Base-by-base conservation (phyloP, 2,888 invertebrate genomes). In the Nymphalis polychloros region DNA sequence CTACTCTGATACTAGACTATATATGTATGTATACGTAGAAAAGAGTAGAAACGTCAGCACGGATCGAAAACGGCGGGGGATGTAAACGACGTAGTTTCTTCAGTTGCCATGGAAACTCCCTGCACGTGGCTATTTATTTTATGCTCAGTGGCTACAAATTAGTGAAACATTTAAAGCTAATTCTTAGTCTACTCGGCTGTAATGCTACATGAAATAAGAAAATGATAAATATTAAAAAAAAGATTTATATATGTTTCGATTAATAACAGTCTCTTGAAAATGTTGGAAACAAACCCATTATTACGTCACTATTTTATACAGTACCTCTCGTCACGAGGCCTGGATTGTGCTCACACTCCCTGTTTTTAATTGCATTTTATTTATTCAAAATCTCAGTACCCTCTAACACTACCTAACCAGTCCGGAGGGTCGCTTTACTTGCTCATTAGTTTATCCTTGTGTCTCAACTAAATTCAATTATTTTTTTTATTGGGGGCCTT, bases 281-380 rank as follows among this genome's bases (percentile, higher is more conserved):
- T 73, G 71, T 73, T 68, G 76, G 75, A 19, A 71, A 76, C 69
- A 64, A 70, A 77, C 74, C 75, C 79, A 77, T 77, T 80, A 80
- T 84, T 84, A 80, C 76, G 77, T 81, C 77, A 76, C 77, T 84
- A 80, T 82, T 80, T 78, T 77, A 79, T 78, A 78, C 78, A 78
- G 76, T 72, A 75, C 71, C 77, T 79, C 77, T 77, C 76, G 76
- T 78, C 77, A 72, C 71, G 73, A 78, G 80, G 79, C 80, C 77
- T 81, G 77, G 79, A 77, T 76, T 74, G 77, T 77, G 77, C 72
- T 76, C 50, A 48, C 46, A 65, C 76, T 78, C 86, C 84, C 85
- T 83, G 79, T 79, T 83, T 82, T 87, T 87, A 89, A 90, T 91
- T 89, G 87, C 84, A 85, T 87, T 90, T 90, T 90, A 91, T 89